phyloP scores from a whole-genome alignment of 2,797 vertebrate species.

The Danio albolineatus region DNA sequence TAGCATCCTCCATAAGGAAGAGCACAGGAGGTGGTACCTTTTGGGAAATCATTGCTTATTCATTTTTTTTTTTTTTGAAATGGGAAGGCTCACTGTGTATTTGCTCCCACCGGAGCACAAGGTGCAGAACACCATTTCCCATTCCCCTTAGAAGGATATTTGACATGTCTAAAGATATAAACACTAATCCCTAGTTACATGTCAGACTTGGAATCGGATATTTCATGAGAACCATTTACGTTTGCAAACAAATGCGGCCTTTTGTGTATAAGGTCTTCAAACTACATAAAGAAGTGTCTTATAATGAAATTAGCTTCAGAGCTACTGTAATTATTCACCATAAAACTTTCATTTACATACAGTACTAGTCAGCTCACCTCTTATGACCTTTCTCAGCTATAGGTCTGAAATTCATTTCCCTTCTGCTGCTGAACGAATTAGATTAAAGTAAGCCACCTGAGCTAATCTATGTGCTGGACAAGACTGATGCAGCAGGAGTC shows the following conservation, averaged over 20 bases:
- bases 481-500: not conserved
- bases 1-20: constrained; percentile 27
- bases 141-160: constrained; percentile 2
- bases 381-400: constrained; percentile 1
- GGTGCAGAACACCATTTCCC: constrained; percentile 14
- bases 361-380: constrained; percentile 27
- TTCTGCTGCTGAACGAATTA: constrained; percentile 11
- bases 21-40: constrained; percentile 14
- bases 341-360: constrained; percentile 28
- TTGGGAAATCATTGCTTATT: constrained; percentile 41
- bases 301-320: constrained; percentile 10
- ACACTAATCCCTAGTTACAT: constrained; percentile 20
- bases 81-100: not conserved
- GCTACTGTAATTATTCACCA: constrained; percentile 26
- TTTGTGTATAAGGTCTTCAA: not conserved
- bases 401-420: constrained; percentile 5
- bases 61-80: constrained; percentile 14
- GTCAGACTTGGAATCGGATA: constrained; percentile 4
- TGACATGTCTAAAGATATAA: constrained; percentile 40
- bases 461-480: not conserved
- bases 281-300: not conserved
- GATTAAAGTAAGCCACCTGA: not conserved
- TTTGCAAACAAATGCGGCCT: constrained; percentile 1
- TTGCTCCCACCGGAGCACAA: not conserved
- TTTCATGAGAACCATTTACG: not conserved